Base-by-base conservation (phyloP, 2,797 vertebrate genomes). In the Moxostoma hubbsi region DNA sequence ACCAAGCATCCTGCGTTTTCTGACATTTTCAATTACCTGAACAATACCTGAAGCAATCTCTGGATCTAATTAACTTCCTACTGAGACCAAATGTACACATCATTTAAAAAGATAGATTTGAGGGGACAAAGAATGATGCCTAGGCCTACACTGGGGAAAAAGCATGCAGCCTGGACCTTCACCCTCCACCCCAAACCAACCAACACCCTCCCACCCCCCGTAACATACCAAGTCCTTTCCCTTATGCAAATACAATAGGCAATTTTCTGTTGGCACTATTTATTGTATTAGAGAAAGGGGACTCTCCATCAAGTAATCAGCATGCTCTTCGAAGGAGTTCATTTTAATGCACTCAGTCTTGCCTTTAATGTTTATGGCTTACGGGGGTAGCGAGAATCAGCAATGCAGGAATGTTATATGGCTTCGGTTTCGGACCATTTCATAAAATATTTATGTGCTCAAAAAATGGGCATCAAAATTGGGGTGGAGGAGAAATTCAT, bases 291-390 rank as follows among this genome's bases (percentile, higher is more conserved):
- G 91, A 91, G 91, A 89, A 86, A 74, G 91, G 83, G 66, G 73
- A 72, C 16, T 59, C 79, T 89, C 92, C 94, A 94, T 94, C 93
- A 91, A 95, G 94, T 98, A 96, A 98, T 97, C 96, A 97, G 96
- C 97, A 95, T 94, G 92, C 93, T 95, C 93, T 96, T 95, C 94
- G 94, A 96, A 96, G 94, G 94, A 95, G 95, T 96, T 98, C 95
- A 97, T 98, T 98, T 98, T 96, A 97, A 97, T 96, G 95, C 94
- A 95, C 94, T 97, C 96, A 96, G 97, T 99, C 96, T 95, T 93
- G 93, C 89, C 92, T 94, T 94, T 96, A 96, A 97, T 97, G 96
- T 96, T 96, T 93, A 95, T 97, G 94, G 96, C 95, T 97, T 93
- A 95, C 92, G 94, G 95, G 95, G 93, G 93, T 94, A 74, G 81